Base-by-base conservation (phyloP, 1,140 invertebrate genomes). In the Zaprionus gabonicus region DNA sequence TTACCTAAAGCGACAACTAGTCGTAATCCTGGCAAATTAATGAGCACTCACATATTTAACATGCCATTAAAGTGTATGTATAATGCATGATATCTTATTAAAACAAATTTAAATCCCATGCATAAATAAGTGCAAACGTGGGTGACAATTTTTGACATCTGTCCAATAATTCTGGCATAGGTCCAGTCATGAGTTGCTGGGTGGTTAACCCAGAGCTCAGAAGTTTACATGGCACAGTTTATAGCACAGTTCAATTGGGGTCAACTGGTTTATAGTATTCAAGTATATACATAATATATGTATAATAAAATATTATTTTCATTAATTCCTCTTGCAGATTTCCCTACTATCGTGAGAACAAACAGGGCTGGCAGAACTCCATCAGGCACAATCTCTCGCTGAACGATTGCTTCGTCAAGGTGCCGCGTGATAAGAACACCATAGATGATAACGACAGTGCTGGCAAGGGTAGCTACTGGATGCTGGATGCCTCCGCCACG, bases 321-420 rank as follows among this genome's bases (percentile, higher is more conserved):
- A 7, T 10, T 34, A 13, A 65, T 15, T 5, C 13, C 12, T 28
- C 13, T 46, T 57, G 0, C 68, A 94, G 95, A 71, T 98, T 98
- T 92, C 97, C 97, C 0, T 96, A 95, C 73, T 96, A 96, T 81
- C 91, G 95, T 4, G 95, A 95, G 56, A 95, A 98, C 90, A 96
- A 96, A 78, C 97, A 98, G 85, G 96, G 96, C 34, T 97, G 96
- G 96, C 97, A 98, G 90, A 98, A 98, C 86, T 96, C 95, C 6
- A 97, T 98, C 38, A 91, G 97, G 5, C 97, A 99, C 88, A 99
- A 99, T 93, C 93, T 99, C 0, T 97, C 96, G 68, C 93, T 99
- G 20, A 99, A 99, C 93, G 98, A 98, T 91, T 99, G 98, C 93
- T 99, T 99, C 91, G 95, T 98, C 1, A 99, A 99, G 93, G 95